Conservation (phyloP, 2,113 vertebrate genomes). For the Terrapene triunguis region DNA sequence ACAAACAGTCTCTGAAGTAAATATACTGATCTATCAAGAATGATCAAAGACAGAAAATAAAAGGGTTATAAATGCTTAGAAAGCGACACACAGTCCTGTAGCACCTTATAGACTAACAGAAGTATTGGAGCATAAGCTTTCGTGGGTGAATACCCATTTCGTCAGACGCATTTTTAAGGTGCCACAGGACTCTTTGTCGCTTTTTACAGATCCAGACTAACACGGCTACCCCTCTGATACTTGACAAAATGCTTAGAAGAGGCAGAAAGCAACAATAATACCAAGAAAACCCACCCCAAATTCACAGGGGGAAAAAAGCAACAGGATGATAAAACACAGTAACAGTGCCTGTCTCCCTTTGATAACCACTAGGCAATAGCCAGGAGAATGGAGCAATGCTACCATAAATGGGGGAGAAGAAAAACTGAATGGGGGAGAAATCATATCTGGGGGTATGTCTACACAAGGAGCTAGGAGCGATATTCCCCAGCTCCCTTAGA, state of each 20-base stretch:
- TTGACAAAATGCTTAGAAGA: constrained; percentile 46
- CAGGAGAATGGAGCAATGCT: constrained; percentile 44
- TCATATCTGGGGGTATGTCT: not conserved
- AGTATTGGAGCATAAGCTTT: no score
- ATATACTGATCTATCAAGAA: constrained; percentile 69
- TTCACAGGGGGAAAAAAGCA: constrained; percentile 49
- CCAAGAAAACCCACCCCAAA: constrained; percentile 59
- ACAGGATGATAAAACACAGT: constrained; percentile 63
- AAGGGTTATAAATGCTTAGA: constrained; percentile 59
- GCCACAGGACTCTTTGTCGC: no score
- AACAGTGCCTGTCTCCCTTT: constrained; percentile 33
- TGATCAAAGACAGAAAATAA: constrained; percentile 72
- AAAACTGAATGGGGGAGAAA: constrained; percentile 61
- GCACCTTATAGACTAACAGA: no score
- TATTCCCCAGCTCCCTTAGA: not conserved
- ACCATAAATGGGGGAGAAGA: constrained; percentile 57
- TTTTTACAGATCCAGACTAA: no score
- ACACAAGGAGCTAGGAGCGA: not conserved
- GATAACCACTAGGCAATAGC: constrained; percentile 35
- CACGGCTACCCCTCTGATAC: no score
- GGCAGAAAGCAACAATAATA: constrained; percentile 41
- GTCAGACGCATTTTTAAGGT: no score
- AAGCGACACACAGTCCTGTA: not conserved
- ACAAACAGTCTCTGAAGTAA: constrained; percentile 49
- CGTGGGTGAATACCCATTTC: no score